Percentiles rank a stretch among this genome's conserved stretches.
Evolutionary conservation across 1,140 invertebrate genomes (phyloP).

Genomic region (Aphis craccivora): DNA sequence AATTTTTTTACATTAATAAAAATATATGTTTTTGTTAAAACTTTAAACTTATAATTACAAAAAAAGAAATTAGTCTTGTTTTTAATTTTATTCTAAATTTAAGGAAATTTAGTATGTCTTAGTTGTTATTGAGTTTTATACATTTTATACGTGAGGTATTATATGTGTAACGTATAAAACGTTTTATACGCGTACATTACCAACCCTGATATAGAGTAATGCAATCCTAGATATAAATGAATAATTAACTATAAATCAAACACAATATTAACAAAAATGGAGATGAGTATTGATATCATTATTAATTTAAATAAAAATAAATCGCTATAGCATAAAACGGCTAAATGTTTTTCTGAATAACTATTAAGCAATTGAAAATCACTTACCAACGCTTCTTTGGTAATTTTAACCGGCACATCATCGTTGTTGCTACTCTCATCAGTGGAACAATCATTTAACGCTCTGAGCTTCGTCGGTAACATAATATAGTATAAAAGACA

Average conservation of each 20-base stretch:
- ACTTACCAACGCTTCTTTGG: constrained; percentile 62
- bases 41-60: too few species aligned
- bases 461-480: constrained; percentile 60
- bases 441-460: constrained; percentile 60
- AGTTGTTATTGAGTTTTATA: too few species aligned
- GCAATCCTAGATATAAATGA: neutral
- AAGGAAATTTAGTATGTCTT: too few species aligned
- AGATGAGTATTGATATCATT: neutral
- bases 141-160: too few species aligned
- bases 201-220: too few species aligned
- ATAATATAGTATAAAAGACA: constrained; percentile 2
- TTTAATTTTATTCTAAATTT: too few species aligned
- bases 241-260: neutral
- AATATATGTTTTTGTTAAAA: too few species aligned
- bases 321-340: neutral
- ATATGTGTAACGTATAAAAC: too few species aligned
- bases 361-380: neutral
- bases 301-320: neutral
- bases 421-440: constrained; percentile 60
- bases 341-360: neutral
- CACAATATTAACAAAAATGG: neutral
- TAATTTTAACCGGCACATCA: constrained; percentile 59
- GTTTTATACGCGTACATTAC: too few species aligned
- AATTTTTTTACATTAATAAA: too few species aligned
- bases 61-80: too few species aligned